Base-by-base conservation (phyloP, 2,797 vertebrate species). In the Dendrocincla tyrannina region DNA sequence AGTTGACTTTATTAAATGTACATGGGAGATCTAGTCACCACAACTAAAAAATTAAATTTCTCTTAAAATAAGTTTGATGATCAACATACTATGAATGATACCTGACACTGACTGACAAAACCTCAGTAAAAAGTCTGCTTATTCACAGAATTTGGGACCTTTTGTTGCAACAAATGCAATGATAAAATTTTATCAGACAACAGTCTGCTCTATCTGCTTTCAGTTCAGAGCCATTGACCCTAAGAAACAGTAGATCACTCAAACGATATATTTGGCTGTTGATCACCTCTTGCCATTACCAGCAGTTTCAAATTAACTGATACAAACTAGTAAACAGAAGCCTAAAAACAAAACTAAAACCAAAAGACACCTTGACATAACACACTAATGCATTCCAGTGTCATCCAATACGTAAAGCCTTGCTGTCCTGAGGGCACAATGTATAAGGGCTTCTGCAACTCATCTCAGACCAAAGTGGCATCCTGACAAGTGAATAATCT, bases 401-500 rank as follows among this genome's bases (percentile, higher is more conserved):
- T 97, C 96, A 96, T 87, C 84, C 22, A 82, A 94, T 93, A 91
- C 3, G 0, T 58, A 91, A 94, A 94, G 84, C 72, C 85, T 81
- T 75, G 74, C 59, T 96, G 72, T 89, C 97, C 96, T 15, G 28
- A 87, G 95, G 97, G 96, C 89, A 91, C 88, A 62, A 41, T 41
- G 52, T 69, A 75, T 24, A 75, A 91, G 80, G 35, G 91, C 78
- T 95, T 66, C 88, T 94, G 93, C 95, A 94, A 93, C 83, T 96
- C 92, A 88, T 97, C 94, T 88, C 83, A 80, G 56, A 75, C 85
- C 92, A 60, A 67, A 82, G 85, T 64, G 82, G 87, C 59, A 96
- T 66, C 82, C 82, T 96, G 96, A 97, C 96, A 97, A 90, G 92
- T 46, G 53, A 91, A 70, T 94, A 92, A 96, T 95, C 93, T 92